A percentile compares a stretch with the other conserved stretches of the same genome.
phyloP scores from a whole-genome alignment of 2,888 invertebrate species.

The Piscicola geometra region DNA sequence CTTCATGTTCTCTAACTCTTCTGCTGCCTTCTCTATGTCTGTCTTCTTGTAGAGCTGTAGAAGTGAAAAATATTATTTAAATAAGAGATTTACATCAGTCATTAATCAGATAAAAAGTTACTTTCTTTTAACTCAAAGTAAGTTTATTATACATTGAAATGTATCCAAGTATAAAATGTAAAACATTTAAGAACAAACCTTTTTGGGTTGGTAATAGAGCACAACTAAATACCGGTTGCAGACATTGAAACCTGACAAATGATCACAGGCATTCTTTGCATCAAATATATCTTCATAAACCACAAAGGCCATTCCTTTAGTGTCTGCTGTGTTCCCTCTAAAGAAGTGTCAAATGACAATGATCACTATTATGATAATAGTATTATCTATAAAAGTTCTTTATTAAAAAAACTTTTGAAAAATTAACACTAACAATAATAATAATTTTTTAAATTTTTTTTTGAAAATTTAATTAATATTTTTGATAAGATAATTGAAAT shows the following conservation, averaged over 20 bases:
- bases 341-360: neutral
- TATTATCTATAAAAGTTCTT: too few species aligned
- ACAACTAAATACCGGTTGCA: slow-evolving; percentile 98
- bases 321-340: slow-evolving; percentile 92
- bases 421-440: too few species aligned
- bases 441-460: neutral
- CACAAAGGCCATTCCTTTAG: slow-evolving; percentile 96
- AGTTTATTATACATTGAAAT: too few species aligned
- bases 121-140: too few species aligned
- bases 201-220: slow-evolving; percentile 79
- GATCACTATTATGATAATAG: neutral
- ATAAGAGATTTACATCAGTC: too few species aligned
- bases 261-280: slow-evolving; percentile 99
- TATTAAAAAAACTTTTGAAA: neutral
- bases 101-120: too few species aligned
- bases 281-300: slow-evolving; percentile 99
- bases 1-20: slow-evolving; percentile 82
- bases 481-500: neutral
- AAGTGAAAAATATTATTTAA: too few species aligned
- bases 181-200: slow-evolving; percentile 52
- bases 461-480: neutral
- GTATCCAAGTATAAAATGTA: neutral
- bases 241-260: slow-evolving; percentile 96
- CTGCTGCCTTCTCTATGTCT: slow-evolving; percentile 69
- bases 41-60: slow-evolving; percentile 80